Conservation (phyloP, 2,888 invertebrate genomes). For the Meandrusa payeni region DNA sequence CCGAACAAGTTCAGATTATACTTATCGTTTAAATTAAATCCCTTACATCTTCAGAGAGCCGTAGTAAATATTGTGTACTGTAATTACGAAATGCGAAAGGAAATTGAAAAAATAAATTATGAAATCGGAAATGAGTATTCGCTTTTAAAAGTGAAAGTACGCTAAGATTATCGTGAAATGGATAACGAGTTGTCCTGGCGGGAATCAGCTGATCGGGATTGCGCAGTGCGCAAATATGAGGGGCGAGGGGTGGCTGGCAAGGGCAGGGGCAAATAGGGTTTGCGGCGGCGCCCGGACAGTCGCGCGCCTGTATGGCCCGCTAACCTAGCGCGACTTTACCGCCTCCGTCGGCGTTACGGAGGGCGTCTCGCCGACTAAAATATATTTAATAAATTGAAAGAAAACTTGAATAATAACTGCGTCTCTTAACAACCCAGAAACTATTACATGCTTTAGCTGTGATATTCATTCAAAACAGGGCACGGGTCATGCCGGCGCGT, state of each 20-base stretch:
- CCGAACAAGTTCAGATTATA: not conserved
- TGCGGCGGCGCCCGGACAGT: conserved; percentile 56
- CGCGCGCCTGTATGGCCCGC: conserved; percentile 40
- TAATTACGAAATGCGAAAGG: conserved; percentile 33
- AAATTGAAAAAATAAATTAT: no score
- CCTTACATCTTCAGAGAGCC: not conserved
- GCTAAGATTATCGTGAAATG: conserved; percentile 34
- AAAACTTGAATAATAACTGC: conserved; percentile 34
- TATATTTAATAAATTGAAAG: conserved; percentile 38
- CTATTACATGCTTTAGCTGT: conserved; percentile 48
- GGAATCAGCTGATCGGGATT: conserved; percentile 78
- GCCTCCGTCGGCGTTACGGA: conserved; percentile 40
- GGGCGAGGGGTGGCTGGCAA: conserved; percentile 41
- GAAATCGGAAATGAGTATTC: conserved; percentile 14
- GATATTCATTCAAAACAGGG: conserved; percentile 47
- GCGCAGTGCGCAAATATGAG: conserved; percentile 78
- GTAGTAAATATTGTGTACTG: not conserved
- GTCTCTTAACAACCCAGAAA: conserved; percentile 30
- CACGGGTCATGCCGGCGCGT: conserved; percentile 36
- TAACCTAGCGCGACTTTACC: conserved; percentile 34
- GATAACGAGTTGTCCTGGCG: conserved; percentile 63
- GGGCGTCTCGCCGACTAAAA: conserved; percentile 37
- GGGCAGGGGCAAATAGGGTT: conserved; percentile 29
- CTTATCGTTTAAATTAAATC: not conserved
- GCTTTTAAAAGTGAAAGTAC: conserved; percentile 17